Evolutionary conservation across 2,797 vertebrate species (phyloP), one percentile per base, ranked within the genome.

Genomic region (Eulemur albifrons): DNA sequence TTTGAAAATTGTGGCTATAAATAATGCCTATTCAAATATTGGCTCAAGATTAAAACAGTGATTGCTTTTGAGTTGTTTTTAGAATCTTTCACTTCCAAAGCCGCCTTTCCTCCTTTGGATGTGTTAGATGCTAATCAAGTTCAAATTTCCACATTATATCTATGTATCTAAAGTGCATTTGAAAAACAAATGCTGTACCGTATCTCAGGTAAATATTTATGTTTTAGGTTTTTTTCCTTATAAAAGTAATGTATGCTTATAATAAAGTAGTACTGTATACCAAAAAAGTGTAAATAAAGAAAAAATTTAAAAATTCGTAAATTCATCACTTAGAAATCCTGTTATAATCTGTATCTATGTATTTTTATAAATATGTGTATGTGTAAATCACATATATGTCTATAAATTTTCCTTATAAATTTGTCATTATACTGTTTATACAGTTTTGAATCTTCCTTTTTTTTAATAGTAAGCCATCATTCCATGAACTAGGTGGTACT

Each of bases 1-100:
- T 96, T 97, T 18, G 70, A 86, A 97, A 95, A 96, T 57, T 95
- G 75, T 88, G 38, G 80, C 38, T 97, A 67, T 85, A 97, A 97
- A 52, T 96, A 90, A 90, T 40, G 18, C 32, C 81, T 96, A n/a
- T 94, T 97, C 93, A 72, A 88, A 89, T 87, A 69, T 70, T 96
- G 48, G 73, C 80, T 95, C 88, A 77, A 14, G 14, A 95, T 97
- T 91, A 92, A 97, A 96, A 96, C 88, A 25, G 6, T 65, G 50
- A 97, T 83, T 11, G 70, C 14, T 69, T 97, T 81, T 72, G 38
- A 93, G 65, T 52, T 89, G 14, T 87, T 96, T 95, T 91, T 79
- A 90, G 35, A 96, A 85, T 87, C 10, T 10, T 8, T 93, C 89
- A 40, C n/a, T 95, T 87, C 72, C 59, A 94, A 97, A 97, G 83